These are phyloP conservation scores for Tuta absoluta DNA, from an alignment of 2,888 invertebrate genomes.

Conservation along the genomic window DNA sequence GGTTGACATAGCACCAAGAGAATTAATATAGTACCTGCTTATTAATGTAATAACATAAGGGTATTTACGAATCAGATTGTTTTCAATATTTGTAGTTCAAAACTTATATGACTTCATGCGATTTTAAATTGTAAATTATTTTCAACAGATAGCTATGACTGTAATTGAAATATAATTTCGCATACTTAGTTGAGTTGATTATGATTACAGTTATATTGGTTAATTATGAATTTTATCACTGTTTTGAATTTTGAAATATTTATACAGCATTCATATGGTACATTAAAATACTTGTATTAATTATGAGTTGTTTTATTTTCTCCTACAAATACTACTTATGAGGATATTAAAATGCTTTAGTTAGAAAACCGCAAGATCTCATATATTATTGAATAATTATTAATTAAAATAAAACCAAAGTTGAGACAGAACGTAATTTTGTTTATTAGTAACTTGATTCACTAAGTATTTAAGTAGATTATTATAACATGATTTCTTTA, in stretches of 20 bases:
- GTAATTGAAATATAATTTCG: conserved; percentile 67
- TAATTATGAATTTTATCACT: conserved; percentile 81
- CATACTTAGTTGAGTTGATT: conserved; percentile 66
- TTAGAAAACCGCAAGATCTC: no score
- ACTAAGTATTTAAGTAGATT: conserved; percentile 34
- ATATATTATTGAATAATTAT: no score
- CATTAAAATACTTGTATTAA: conserved; percentile 80
- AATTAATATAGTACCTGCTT: conserved; percentile 72
- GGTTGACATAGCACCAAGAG: conserved; percentile 50
- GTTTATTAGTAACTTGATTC: conserved; percentile 37
- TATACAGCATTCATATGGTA: conserved; percentile 81
- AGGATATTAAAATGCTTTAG: background rate
- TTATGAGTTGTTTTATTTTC: conserved; percentile 62
- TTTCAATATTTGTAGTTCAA: conserved; percentile 49
- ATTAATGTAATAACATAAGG: conserved; percentile 57
- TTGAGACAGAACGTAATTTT: conserved; percentile 42
- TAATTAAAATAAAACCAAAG: conserved; percentile 20
- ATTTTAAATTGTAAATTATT: conserved; percentile 52
- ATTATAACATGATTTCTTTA: conserved; percentile 17
- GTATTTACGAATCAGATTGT: conserved; percentile 46
- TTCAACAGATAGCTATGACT: conserved; percentile 49
- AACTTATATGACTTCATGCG: conserved; percentile 38
- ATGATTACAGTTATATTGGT: conserved; percentile 75
- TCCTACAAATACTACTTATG: background rate
- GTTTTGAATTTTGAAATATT: conserved; percentile 82